Percentiles rank a stretch among this genome's conserved stretches.
phyloP scores from a whole-genome alignment of 2,113 vertebrate species.

The Prinia subflava region DNA sequence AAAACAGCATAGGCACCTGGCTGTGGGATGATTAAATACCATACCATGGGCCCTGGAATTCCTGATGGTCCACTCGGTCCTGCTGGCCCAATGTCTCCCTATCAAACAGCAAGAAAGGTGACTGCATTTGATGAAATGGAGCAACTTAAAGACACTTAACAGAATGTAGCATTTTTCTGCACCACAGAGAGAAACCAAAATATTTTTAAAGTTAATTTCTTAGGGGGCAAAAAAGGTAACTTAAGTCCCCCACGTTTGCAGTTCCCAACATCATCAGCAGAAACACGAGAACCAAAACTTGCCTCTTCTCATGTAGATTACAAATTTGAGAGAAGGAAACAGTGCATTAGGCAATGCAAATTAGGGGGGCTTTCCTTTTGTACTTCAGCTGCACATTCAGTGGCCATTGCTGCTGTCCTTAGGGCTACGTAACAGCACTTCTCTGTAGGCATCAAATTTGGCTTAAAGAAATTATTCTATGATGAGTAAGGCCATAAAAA shows the following conservation, averaged over 20 bases:
- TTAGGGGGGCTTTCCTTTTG: background rate
- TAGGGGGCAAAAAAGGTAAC: accelerated
- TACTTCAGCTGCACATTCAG: background rate
- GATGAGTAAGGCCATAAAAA: background rate
- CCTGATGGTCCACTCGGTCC: slow-evolving; percentile 84
- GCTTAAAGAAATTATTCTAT: background rate
- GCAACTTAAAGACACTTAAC: background rate
- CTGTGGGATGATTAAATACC: background rate
- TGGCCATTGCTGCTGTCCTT: background rate
- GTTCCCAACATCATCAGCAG: background rate
- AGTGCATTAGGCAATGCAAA: background rate
- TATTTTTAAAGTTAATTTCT: background rate
- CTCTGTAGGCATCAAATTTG: background rate
- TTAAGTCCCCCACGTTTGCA: background rate
- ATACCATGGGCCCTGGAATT: slow-evolving; percentile 87
- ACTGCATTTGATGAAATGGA: background rate
- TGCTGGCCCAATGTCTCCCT: slow-evolving; percentile 84
- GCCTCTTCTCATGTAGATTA: background rate
- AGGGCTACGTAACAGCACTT: background rate
- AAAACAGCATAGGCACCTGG: background rate
- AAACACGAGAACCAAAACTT: background rate
- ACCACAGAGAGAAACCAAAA: background rate
- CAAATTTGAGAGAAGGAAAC: background rate
- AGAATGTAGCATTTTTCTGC: background rate
- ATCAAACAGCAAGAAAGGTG: slow-evolving; percentile 14